These are phyloP conservation scores for Anhinga anhinga DNA, from an alignment of 2,113 vertebrate genomes.

Conservation along the genomic window DNA sequence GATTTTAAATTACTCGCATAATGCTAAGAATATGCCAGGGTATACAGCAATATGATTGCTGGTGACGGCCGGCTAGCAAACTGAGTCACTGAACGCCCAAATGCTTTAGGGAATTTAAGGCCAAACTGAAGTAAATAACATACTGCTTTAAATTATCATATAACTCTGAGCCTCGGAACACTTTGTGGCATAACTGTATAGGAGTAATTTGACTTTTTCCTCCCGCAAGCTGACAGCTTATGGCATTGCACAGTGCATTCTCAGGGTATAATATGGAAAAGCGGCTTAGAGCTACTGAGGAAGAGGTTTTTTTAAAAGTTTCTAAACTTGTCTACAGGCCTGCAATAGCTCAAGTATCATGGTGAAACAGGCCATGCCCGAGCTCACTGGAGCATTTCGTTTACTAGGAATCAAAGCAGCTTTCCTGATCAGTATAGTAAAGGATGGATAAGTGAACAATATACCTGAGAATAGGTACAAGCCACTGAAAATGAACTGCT, in stretches of 20 bases:
- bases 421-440: not conserved
- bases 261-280: not conserved
- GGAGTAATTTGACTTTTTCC: not conserved
- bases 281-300: not conserved
- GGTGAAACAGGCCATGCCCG: not conserved
- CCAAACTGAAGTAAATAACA: not conserved
- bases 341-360: not conserved
- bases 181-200: not conserved
- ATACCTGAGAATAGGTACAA: not conserved
- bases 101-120: not conserved
- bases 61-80: not conserved
- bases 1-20: conserved; percentile 18
- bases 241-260: not conserved
- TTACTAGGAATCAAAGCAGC: not conserved
- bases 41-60: not conserved
- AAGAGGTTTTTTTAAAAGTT: not conserved
- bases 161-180: not conserved
- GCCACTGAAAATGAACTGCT: not conserved
- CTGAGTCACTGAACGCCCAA: not conserved
- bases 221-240: not conserved
- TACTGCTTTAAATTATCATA: not conserved
- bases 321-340: not conserved
- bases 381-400: not conserved
- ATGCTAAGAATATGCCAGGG: not conserved
- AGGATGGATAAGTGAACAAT: not conserved